A percentile compares a stretch with the other conserved stretches of the same genome.
Conservation (phyloP, 2,113 vertebrate genomes). For the Nibea albiflora region DNA sequence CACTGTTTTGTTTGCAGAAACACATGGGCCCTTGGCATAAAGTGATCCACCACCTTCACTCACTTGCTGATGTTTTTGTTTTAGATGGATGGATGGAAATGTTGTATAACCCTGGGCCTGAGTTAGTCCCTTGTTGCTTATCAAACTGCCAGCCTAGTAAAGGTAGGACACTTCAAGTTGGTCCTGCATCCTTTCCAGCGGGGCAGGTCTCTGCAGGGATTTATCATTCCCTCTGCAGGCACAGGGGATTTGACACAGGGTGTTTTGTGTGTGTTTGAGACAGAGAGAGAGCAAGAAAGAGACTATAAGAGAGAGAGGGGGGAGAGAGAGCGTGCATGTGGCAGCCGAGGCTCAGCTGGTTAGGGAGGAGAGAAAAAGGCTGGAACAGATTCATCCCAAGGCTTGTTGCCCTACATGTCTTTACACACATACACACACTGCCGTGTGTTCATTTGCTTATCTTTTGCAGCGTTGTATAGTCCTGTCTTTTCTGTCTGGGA, state of each 20-base stretch:
- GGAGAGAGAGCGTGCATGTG: slow-evolving; percentile 63
- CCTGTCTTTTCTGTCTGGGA: slow-evolving; percentile 34
- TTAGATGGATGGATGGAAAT: slow-evolving; percentile 13
- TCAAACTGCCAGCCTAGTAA: slow-evolving; percentile 22
- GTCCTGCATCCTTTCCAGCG: slow-evolving; percentile 47
- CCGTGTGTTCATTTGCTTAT: slow-evolving; percentile 64
- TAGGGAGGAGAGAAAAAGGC: slow-evolving; percentile 64
- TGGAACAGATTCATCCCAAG: slow-evolving; percentile 79
- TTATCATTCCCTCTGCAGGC: slow-evolving; percentile 69
- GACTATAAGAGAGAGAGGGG: slow-evolving; percentile 18
- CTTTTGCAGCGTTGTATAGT: slow-evolving; percentile 25
- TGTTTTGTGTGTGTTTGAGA: slow-evolving; percentile 45
- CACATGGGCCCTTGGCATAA: background rate
- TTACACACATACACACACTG: slow-evolving; percentile 28
- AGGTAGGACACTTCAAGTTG: slow-evolving; percentile 36
- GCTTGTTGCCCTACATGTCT: slow-evolving; percentile 76
- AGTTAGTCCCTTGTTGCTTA: slow-evolving; percentile 20
- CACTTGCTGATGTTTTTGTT: slow-evolving; percentile 12
- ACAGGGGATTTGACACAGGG: slow-evolving; percentile 71
- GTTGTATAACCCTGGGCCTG: slow-evolving; percentile 18
- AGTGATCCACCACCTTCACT: slow-evolving; percentile 9
- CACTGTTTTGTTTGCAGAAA: background rate
- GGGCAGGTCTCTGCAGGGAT: slow-evolving; percentile 64
- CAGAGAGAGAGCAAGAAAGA: slow-evolving; percentile 10
- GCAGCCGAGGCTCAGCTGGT: slow-evolving; percentile 77